Evolutionary conservation across 1,140 invertebrate species (phyloP), one percentile per base, ranked within the genome.

Genomic region (Parapsyche elsis): DNA sequence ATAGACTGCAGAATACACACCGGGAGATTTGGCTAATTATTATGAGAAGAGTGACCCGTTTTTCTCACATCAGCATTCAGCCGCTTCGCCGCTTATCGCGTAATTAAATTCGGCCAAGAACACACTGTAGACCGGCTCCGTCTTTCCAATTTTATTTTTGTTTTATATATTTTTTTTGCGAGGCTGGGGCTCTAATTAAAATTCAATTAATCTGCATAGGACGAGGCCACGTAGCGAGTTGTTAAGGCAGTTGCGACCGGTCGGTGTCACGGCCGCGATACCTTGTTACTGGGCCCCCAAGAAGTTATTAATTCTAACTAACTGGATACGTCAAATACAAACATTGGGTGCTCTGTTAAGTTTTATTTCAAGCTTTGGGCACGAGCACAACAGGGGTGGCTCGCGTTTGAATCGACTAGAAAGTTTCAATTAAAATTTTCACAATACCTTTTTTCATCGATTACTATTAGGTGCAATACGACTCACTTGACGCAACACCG

Each of bases 301-400:
- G 71, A 81, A 79, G 82, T 83, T 83, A 83, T 83, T 83, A 83
- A 83, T 83, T 80, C 82, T 78, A 81, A 81, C 82, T 81, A 83
- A 83, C 80, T 83, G 82, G 82, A 81, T 83, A 83, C 78, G 82
- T 83, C 82, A 83, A 83, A 83, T 79, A 81, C 82, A 83, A 83
- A 83, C 82, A 83, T 81, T 70, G 82, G 80, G 30, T 46, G 79
- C 79, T 83, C 81, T 81, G 81, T 83, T 83, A 78, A 79, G 79
- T 83, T 83, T 83, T 83, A 83, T 83, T 83, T 83, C 79, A 26
- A 70, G 59, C 30, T 71, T 61, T 64, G 49, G 57, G 49, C 24
- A 5, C 9, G 23, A 30, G 46, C 14, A 14, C 26, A 12, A 16
- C 26, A 12, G 12, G 23, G 5, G 19, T 19, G 75, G 57, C 59